Base-by-base conservation (phyloP, 2,888 invertebrate genomes). In the Nomada hirtipes region DNA sequence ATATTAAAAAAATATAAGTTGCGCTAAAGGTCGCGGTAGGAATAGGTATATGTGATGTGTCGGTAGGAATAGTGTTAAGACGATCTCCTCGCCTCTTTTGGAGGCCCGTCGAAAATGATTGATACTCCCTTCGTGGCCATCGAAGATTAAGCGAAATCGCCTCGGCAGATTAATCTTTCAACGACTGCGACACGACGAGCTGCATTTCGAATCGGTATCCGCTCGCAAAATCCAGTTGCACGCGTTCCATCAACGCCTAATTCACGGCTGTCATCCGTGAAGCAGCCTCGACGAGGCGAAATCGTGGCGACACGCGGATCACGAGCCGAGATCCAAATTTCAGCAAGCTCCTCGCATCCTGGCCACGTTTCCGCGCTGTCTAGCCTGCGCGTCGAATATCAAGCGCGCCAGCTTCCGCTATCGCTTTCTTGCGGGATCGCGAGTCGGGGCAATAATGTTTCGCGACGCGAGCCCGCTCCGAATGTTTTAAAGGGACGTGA, bases 181-280 rank as follows among this genome's bases (percentile, higher is more conserved):
- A 7, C 36, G 7, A 36, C 4, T 20, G 23, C 18, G 57, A 65
- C 18, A 26, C 18, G 67, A 68, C 70, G 53, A 42, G 44, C 20
- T 26, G 20, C 74, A 26, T 65, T 44, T 75, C 68, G 74, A 77
- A 77, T 78, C 23, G 72, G 44, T 63, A 42, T 60, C 47, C 52
- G 42, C 63, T 57, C 29, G 76, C 63, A 67, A 79, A 79, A 79
- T 61, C 52, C 13, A 59, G 82, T 82, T 81, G 71, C 57, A 67
- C 47, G 72, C 73, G 72, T 76, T 47, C 74, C 60, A 60, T 81
- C 71, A 9, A 23, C 79, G 78, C 80, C 81, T 36, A 36, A 36
- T 36, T 36, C 36, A 7, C 36, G 36, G 76, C 82, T 83, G 88
- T 83, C 83, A 72, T 15, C 64, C 88, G 84, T 82, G 75, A 82